Evolutionary conservation across 2,888 invertebrate species (phyloP), one percentile per base, ranked within the genome.

Genomic region (Nemotelus pantherinus): DNA sequence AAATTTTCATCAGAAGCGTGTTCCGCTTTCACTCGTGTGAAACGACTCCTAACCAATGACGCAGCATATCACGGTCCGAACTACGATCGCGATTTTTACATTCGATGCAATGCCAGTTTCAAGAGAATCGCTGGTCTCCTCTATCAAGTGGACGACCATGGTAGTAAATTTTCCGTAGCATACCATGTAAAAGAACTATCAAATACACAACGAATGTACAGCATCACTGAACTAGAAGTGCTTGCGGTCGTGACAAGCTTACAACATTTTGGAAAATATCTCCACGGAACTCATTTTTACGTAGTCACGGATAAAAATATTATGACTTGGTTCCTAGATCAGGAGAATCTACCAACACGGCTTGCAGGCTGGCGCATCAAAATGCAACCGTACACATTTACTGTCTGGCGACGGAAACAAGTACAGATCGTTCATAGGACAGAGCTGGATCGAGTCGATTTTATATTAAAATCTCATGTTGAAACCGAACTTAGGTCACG

Each of bases 11-110:
- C 43, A 2, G 55, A 71, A 43, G 44, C 55, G 41, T 39, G 9
- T 5, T 53, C 53, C 3, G 53, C 70, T 6, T 53, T 71, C 25
- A 2, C n/a, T 10, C 3, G 10, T 41, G 25, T 71, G 5, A 71
- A 55, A n/a, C 41, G 55, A 44, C n/a, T 41, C 2, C 55, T 71
- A 43, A 68, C 39, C 4, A 63, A 39, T 10, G 9, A 50, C 3
- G n/a, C 41, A 10, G 55, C 44, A n/a, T 5, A 79, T 83, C 77
- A 84, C 84, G 77, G 81, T 81, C n/a, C 81, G 85, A 80, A 84
- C 82, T 72, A 84, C 87, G 0, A 86, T 86, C 7, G 86, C 88
- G 83, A 87, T 88, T 81, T 83, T 85, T 2, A 86, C 86, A 80
- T 83, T 85, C 0, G 55, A n/a, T 76, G 65, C 6, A 50, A 76